Evolutionary conservation across 1,140 invertebrate species (phyloP), one percentile per base, ranked within the genome.

Genomic region (Scaptomyza montana): DNA sequence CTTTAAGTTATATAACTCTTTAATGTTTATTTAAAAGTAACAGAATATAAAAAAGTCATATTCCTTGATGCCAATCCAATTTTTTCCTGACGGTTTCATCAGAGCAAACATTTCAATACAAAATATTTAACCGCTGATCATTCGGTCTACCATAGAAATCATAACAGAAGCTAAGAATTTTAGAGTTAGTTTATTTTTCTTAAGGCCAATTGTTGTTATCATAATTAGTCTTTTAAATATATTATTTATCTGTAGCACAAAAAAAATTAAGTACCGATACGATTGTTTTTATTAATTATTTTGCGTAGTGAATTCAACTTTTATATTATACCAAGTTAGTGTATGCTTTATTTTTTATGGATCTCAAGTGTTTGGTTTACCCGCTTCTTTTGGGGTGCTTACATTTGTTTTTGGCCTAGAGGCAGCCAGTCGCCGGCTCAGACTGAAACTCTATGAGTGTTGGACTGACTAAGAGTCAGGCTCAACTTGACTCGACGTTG

Each of bases 341-440:
- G 68, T 65, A 70, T 57, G 41, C 2, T 5, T 28, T 16, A 10
- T 19, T 39, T 49, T 49, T 47, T 36, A 46, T 57, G 56, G 43
- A 25, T 6, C 43, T 28, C 19, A 45, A 43, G 4, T 45, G 36
- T 36, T 45, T 41, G 57, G 60, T 57, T 55, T 64, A 50, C 39
- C 49, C 25, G 28, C 46, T 78, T 71, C 62, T 74, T 43, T 45
- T 72, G 59, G 75, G 56, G 76, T 53, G 54, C 70, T 47, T 60
- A 60, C 60, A 55, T 55, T 47, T 39, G 45, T 53, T 53, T 28
- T 65, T 68, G 71, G 71, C 71, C 71, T 59, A 74, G 49, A 70
- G 67, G 67, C 53, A 66, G 51, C 28, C 41, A 33, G 28, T 30
- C 12, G 21, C 21, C 6, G 21, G 21, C 2, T 25, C 21, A 25